Evolutionary conservation across 30 jellyfish, hydroid and myxozoan genomes (phyloP), one percentile per base, ranked within the genome.

Genomic region (Aurelia aurita complex sp. Pacific): DNA sequence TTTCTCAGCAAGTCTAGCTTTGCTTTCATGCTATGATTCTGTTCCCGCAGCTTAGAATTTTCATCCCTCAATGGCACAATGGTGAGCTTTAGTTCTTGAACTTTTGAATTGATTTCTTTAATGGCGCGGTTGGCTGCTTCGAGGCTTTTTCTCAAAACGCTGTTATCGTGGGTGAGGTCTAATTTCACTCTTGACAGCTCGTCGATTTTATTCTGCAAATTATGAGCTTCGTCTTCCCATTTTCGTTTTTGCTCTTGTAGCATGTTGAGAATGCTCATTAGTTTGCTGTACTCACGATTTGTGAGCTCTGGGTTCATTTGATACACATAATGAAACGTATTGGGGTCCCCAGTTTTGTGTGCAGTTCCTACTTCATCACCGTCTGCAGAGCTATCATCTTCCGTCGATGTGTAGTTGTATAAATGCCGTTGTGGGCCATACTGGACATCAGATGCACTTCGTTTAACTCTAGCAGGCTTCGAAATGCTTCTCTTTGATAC

Each of bases 81-180:
- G 14, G 97, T 95, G 40, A 79, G 96, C 83, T 89, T 95, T 81
- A 95, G 86, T 71, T 95, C 99, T 69, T 90, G 96, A 35, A 95
- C 99, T 64, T 95, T 95, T 32, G 92, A 81, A 64, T 95, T 95
- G 16, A 95, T 95, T 87, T 95, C 97, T 74, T 86, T 89, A 67
- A 95, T 95, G 4, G 99, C 99, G 38, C 85, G 88, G 88, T 95
- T 95, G 51, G 99, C 99, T 19, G 97, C 99, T 67, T 95, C 97
- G 5, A 95, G 88, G 50, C 99, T 95, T 64, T 89, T 84, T 15
- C 99, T 73, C 60, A 95, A 70, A 54, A 95, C 91, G 33, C 85
- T 81, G 82, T 95, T 95, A 36, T 95, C 93, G 35, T 78, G 97
- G 8, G 85, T 74, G 54, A 95, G 68, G 67, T 89, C 97, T 74